Percentiles rank a stretch among this genome's conserved stretches.
phyloP scores from a whole-genome alignment of 1,140 invertebrate species.

The Zaprionus capensis region DNA sequence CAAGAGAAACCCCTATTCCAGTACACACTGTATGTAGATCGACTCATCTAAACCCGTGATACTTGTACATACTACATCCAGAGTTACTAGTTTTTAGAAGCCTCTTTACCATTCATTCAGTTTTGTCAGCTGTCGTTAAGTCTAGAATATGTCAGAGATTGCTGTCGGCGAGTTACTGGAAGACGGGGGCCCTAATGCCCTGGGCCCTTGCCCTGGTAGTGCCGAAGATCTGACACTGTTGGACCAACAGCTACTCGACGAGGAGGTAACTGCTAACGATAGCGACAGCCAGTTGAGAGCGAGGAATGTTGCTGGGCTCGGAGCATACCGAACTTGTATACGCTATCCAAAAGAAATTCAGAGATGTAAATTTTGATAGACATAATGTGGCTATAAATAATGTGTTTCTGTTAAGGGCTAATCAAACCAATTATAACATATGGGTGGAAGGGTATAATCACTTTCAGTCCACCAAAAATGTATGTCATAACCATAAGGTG shows the following conservation, averaged over 20 bases:
- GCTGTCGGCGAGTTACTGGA: constrained; percentile 13
- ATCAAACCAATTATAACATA: neutral
- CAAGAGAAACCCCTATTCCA: constrained; percentile 13
- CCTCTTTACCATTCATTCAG: constrained; percentile 2
- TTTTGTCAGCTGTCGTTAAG: constrained; percentile 18
- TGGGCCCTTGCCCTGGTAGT: constrained; percentile 8
- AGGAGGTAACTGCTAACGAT: constrained; percentile 42
- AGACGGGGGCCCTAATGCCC: constrained; percentile 5
- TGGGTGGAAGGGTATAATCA: no score
- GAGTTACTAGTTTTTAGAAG: constrained; percentile 13
- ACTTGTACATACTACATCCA: constrained; percentile 1
- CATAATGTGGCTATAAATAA: neutral
- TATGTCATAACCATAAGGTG: no score
- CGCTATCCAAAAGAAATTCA: constrained; percentile 9
- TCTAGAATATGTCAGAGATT: constrained; percentile 22
- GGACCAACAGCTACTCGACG: constrained; percentile 39
- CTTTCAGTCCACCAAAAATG: no score
- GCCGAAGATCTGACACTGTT: constrained; percentile 33
- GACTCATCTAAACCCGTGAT: constrained; percentile 22
- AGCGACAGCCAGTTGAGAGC: constrained; percentile 3
- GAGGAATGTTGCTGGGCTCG: neutral
- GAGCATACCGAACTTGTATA: constrained; percentile 2
- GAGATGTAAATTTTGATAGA: neutral
- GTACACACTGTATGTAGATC: constrained; percentile 28
- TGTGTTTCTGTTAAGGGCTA: neutral